Base-by-base conservation (phyloP, 2,888 invertebrate genomes). In the Zonitis immaculata region DNA sequence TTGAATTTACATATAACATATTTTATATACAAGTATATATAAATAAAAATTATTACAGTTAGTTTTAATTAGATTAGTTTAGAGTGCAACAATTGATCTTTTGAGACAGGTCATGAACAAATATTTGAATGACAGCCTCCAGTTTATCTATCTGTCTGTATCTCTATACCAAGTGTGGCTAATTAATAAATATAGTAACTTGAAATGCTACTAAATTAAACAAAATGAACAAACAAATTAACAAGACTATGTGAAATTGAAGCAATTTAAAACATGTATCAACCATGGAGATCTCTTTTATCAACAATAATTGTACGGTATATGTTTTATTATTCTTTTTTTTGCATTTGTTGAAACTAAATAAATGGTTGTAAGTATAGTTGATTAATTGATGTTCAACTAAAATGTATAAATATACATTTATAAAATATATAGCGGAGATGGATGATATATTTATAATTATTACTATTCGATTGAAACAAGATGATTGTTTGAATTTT, bases 201-300 rank as follows among this genome's bases (percentile, higher is more conserved):
- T 39, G 20, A 39, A 48, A 39, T 22, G n/a, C n/a, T n/a, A n/a
- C n/a, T n/a, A 5, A 47, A 25, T 9, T 5, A 12, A 27, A 44
- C 20, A 47, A 47, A 35, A 11, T 3, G 9, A 18, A 39, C 14
- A 20, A 18, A 16, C 6, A 16, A 16, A 35, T 35, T 9, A 6
- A 18, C 28, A 16, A 18, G 26, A 42, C 42, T 48, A 42, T 48
- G 48, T 25, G 42, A 16, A 48, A 35, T 35, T 25, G 27, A 48
- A 12, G 48, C 48, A 48, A 48, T 48, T 39, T 48, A 48, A n/a
- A 28, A 42, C 42, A 5, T 26, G 7, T 42, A 48, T 42, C 48
- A 42, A 18, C 42, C 26, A 32, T 42, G 11, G n/a, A 27, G 47
- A 46, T 27, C 28, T 35, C 18, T 26, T 42, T 20, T 42, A 48